phyloP scores from a whole-genome alignment of 2,797 vertebrate genomes.

The Ctenopoma kingsleyae region DNA sequence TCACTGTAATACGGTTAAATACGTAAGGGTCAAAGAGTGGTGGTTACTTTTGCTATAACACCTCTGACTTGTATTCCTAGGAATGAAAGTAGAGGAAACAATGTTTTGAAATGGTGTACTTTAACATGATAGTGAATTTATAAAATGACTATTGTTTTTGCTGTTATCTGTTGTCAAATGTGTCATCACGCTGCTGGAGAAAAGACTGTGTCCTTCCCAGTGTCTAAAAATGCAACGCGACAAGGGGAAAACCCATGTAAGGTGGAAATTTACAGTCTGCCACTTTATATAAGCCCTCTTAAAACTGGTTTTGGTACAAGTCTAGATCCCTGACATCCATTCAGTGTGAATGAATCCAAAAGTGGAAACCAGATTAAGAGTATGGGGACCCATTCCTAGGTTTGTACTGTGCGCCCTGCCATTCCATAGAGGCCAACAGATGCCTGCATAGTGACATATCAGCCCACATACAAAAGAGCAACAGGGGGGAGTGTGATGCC shows the following conservation, averaged over 20 bases:
- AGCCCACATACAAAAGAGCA: slow-evolving; percentile 67
- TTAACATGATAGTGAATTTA: slow-evolving; percentile 33
- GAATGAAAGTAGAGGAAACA: slow-evolving; percentile 24
- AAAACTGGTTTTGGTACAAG: slow-evolving; percentile 58
- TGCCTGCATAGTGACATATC: slow-evolving; percentile 80
- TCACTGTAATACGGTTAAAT: slow-evolving; percentile 31
- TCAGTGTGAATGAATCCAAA: slow-evolving; percentile 29
- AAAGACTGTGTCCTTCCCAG: slow-evolving; percentile 23
- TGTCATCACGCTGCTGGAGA: slow-evolving; percentile 48
- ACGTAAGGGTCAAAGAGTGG: slow-evolving; percentile 32
- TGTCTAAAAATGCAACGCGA: slow-evolving; percentile 38
- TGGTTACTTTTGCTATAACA: slow-evolving; percentile 36
- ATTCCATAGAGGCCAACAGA: slow-evolving; percentile 66
- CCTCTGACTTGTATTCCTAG: slow-evolving; percentile 37
- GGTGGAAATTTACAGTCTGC: slow-evolving; percentile 54
- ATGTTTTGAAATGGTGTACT: slow-evolving; percentile 49
- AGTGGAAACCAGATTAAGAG: slow-evolving; percentile 26
- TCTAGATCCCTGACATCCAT: slow-evolving; percentile 45
- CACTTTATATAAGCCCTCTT: slow-evolving; percentile 57
- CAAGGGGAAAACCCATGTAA: slow-evolving; percentile 11
- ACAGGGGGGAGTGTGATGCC: slow-evolving; percentile 46
- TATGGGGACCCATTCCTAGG: slow-evolving; percentile 55
- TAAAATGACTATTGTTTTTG: slow-evolving; percentile 57
- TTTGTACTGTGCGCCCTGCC: slow-evolving; percentile 70
- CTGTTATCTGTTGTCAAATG: slow-evolving; percentile 57